Evolutionary conservation across 2,797 vertebrate genomes (phyloP).

Genomic region (Amazona ochrocephala): DNA sequence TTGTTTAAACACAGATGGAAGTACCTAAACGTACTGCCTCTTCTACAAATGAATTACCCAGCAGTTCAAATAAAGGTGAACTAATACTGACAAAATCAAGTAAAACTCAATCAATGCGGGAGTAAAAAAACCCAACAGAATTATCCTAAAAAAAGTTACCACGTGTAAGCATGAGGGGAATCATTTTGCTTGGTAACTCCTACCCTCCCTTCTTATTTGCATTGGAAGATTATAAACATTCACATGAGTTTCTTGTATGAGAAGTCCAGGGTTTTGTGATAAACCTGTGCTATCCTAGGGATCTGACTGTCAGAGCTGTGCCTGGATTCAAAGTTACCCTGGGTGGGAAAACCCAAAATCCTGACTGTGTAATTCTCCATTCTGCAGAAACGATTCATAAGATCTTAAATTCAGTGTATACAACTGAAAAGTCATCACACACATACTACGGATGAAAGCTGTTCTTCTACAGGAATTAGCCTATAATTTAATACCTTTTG

Average conservation of each 20-base stretch:
- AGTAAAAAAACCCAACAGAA: not conserved
- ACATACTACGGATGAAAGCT: not conserved
- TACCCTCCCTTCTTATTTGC: not conserved
- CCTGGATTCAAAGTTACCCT: not conserved
- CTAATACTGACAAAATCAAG: constrained; percentile 53
- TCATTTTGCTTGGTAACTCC: not conserved
- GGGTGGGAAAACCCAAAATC: not conserved
- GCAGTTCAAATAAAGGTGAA: constrained; percentile 66
- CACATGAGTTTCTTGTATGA: not conserved
- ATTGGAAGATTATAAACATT: not conserved
- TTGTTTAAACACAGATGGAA: constrained; percentile 67
- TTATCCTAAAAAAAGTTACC: not conserved
- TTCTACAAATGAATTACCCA: constrained; percentile 68
- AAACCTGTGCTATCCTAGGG: not conserved
- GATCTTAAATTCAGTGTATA: not conserved
- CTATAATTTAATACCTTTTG: not conserved
- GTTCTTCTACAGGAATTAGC: not conserved
- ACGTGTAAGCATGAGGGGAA: not conserved
- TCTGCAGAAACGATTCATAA: not conserved
- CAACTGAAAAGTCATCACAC: not conserved
- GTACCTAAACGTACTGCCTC: constrained; percentile 66
- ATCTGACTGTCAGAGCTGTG: not conserved
- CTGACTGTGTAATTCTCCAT: not conserved
- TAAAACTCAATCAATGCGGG: constrained; percentile 25
- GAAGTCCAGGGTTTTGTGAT: not conserved